A percentile compares a stretch with the other conserved stretches of the same genome.
These are phyloP conservation scores for Anastrepha obliqua DNA, from an alignment of 1,140 invertebrate genomes.

Conservation along the genomic window DNA sequence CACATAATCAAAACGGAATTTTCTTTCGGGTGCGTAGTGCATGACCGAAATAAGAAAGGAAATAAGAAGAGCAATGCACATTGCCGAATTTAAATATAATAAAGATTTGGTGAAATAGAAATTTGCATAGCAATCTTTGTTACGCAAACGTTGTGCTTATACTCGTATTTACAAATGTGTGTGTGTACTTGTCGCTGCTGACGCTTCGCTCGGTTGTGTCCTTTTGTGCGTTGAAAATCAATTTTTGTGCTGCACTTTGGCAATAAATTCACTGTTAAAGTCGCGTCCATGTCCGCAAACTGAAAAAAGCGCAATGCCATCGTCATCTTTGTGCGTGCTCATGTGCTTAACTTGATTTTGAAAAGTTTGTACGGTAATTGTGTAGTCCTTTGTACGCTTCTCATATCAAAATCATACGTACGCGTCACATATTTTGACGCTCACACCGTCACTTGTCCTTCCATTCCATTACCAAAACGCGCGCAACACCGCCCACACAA, in stretches of 20 bases:
- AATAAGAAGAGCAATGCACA: neutral
- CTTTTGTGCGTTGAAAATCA: conserved; percentile 38
- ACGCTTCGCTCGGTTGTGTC: neutral
- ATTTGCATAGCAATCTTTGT: neutral
- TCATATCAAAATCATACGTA: neutral
- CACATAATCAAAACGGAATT: conserved; percentile 18
- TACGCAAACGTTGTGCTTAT: conserved; percentile 40
- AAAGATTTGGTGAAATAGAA: neutral
- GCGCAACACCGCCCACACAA: neutral
- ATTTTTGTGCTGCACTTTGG: neutral
- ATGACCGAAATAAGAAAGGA: neutral
- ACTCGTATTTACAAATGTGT: neutral
- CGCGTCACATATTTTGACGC: neutral
- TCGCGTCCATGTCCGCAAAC: neutral
- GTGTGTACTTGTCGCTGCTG: neutral
- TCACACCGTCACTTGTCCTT: neutral
- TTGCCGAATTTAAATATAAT: neutral
- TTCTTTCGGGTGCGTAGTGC: neutral
- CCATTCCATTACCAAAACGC: neutral
- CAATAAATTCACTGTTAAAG: neutral
- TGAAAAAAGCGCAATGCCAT: neutral
- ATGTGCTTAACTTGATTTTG: neutral
- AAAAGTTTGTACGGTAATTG: neutral
- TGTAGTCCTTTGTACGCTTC: neutral
- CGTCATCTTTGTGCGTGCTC: neutral